Evolutionary conservation across 2,797 vertebrate genomes (phyloP), one percentile per base, ranked within the genome.

Genomic region (Aviceda leuphotes): DNA sequence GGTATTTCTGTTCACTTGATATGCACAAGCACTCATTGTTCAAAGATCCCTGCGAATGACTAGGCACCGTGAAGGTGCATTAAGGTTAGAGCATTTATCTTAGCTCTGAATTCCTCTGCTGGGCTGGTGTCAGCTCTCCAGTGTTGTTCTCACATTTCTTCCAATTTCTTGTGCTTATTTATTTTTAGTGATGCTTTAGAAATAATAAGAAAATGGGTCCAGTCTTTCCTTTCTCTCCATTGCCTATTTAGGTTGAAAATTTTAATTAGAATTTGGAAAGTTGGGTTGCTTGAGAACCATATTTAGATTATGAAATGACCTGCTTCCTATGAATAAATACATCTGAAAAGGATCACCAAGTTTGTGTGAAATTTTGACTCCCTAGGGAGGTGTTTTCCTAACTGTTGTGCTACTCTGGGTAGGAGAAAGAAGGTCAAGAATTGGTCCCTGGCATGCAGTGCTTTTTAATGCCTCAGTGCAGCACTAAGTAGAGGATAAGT

Each of bases 71-170:
- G 94, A 93, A 96, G 93, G 94, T 96, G 76, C 84, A 71, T 80
- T 95, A 92, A 95, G 91, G 89, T 96, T 93, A 94, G 76, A 93
- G 43, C 79, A 73, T 94, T 95, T 96, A 50, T 96, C 85, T 93
- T 83, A 65, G 68, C 76, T 95, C 77, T 70, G 54, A 87, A 82
- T 96, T 93, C 39, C 39, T 94, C 65, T 95, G 56, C 74, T 94
- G 70, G 62, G 74, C 63, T 31, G 17, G 46, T 93, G 67, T 96
- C 59, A 85, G 61, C 21, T 83, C 74, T 71, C 87, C 39, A n/a
- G 25, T 68, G 49, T 54, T 74, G 30, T 83, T 93, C 70, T 87
- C 68, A 39, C 35, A 39, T 90, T 93, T 93, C 74, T 83, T 93
- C 26, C 28, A 37, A 1, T 86, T 93, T 70, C 39, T 90, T 74